Evolutionary conservation across 2,888 invertebrate species (phyloP).

Genomic region (Orchestes rusci): DNA sequence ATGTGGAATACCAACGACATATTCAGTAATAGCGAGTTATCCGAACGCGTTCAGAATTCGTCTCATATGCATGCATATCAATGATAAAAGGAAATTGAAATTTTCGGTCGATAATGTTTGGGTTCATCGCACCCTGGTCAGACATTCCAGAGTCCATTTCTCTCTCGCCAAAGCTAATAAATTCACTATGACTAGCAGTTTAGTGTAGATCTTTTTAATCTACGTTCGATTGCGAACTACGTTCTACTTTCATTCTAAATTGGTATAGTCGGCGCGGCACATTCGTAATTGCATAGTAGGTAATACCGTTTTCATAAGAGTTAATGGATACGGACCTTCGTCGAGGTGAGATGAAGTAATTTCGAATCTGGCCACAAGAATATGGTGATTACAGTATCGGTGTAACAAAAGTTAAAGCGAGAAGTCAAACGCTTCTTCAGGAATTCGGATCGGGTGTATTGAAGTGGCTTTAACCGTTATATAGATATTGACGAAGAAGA

Average conservation of each 20-base stretch:
- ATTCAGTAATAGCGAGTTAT: too few species aligned
- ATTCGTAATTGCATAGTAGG: constrained; percentile 17
- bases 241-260: constrained; percentile 18
- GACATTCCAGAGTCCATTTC: too few species aligned
- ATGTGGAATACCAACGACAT: too few species aligned
- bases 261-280: too few species aligned
- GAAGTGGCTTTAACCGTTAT: too few species aligned
- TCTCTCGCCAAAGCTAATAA: constrained; percentile 12
- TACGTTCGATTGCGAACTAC: constrained; percentile 10
- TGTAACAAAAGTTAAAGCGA: background rate
- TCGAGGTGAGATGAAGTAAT: constrained; percentile 13
- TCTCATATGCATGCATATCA: too few species aligned
- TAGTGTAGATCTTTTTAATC: constrained; percentile 11
- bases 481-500: too few species aligned
- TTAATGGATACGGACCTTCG: constrained; percentile 11
- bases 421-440: background rate
- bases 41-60: too few species aligned
- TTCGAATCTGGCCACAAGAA: constrained; percentile 3
- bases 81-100: too few species aligned
- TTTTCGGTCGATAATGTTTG: too few species aligned
- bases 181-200: constrained; percentile 16
- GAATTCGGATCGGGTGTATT: too few species aligned
- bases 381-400: background rate
- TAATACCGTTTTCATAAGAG: constrained; percentile 16
- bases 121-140: too few species aligned